Base-by-base conservation (phyloP, 2,888 invertebrate species). In the Habrosyne pyritoides region DNA sequence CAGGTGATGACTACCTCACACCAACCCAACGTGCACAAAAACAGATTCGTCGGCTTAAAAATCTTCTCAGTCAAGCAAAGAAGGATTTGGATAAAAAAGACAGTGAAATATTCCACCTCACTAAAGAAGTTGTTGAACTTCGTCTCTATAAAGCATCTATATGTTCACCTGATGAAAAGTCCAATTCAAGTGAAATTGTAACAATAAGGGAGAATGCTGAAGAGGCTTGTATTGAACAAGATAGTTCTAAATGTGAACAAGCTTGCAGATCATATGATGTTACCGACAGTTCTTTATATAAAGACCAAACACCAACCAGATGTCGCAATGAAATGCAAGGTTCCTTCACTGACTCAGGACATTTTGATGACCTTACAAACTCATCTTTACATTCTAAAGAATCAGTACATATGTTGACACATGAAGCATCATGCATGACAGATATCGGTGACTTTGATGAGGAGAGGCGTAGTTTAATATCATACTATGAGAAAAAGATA, bases 11-110 rank as follows among this genome's bases (percentile, higher is more conserved):
- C 74, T 98, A 98, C 84, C 93, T 97, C 57, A 98, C 98, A 53
- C 98, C 98, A 12, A 98, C 97, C 0, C 98, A 98, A 82, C 93
- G 97, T 60, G 97, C 97, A 10, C 96, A 97, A 74, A 93, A 95
- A 67, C 97, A 97, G 84, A 95, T 98, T 36, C 94, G 96, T 60
- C 94, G 96, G 57, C 94, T 97, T 22, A 95, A 96, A 89, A 93
- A 94, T 58, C 87, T 97, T 4, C 91, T 97, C 50, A 94, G 93
- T 61, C 95, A 96, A 69, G 96, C 97, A 10, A 95, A 95, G 60
- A 95, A 94, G 72, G 96, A 96, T 75, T 92, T 97, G 55, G 96
- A 96, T 59, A 95, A 95, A 62, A 97, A 97, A 83, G 97, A 97
- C 75, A 95, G 95, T 76, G 97, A 97, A 87, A 97, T 97, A 72